Evolutionary conservation across 2,113 vertebrate genomes (phyloP), one percentile per base, ranked within the genome.

Genomic region (Lophochroa leadbeateri): DNA sequence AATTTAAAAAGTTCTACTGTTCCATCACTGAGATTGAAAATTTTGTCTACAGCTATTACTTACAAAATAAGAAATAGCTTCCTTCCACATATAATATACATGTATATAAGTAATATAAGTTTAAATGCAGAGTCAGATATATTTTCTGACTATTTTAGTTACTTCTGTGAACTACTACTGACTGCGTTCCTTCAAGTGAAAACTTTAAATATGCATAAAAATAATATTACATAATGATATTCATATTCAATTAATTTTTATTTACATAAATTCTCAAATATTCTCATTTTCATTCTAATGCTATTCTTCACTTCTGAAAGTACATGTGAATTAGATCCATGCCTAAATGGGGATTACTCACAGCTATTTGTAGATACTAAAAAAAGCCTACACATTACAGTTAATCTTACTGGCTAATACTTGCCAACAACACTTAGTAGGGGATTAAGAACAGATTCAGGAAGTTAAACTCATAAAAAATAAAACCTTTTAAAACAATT

Each of bases 191-290:
- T 97, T 96, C 64, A 67, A 90, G 53, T 68, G 89, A 83, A 87
- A 95, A 50, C 88, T 94, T 96, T 64, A 96, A 92, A 85, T 91
- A 86, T 83, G 39, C 1, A 2, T 92, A 85, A 96, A 95, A 89
- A 72, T 77, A 91, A 47, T 43, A 77, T 94, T 96, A 72, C 49
- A 92, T 96, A 97, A 94, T 78, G 35, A 88, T 93, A 94, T 74
- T 91, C 89, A 94, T 69, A 96, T 97, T 96, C 65, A 96, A 86
- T 94, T 95, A 82, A 52, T 92, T 96, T 96, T 94, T 82, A 91
- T 95, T 97, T 95, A 95, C 97, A 97, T 95, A 93, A 89, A 94
- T 97, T 95, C 69, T 92, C 58, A 94, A 88, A 93, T 92, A 97
- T 52, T 71, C 55, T 94, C 11, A 78, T 94, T 93, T 84, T 95